Evolutionary conservation across 1,140 invertebrate species (phyloP), one percentile per base, ranked within the genome.

Genomic region (Rhizoglyphus robini): DNA sequence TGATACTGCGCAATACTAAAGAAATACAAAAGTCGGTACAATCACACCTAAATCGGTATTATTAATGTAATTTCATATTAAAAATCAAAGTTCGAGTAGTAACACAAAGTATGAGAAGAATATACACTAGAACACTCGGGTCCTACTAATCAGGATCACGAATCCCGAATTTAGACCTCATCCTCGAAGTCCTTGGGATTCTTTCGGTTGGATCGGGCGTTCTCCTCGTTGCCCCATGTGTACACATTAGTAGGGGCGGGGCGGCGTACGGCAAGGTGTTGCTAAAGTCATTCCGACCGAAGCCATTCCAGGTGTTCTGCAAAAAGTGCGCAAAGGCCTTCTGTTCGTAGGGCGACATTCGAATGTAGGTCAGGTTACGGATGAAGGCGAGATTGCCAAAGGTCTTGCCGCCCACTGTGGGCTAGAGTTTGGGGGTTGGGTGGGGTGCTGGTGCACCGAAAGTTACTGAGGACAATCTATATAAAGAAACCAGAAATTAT

Each of bases 111-210:
- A n/a, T n/a, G n/a, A n/a, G n/a, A n/a, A n/a, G n/a, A n/a, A n/a
- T n/a, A n/a, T n/a, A n/a, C n/a, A n/a, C n/a, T n/a, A n/a, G n/a
- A n/a, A n/a, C n/a, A n/a, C n/a, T n/a, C n/a, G n/a, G n/a, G n/a
- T n/a, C n/a, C 57, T 34, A n/a, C n/a, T n/a, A 30, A 18, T 20
- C 8, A 59, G 23, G 4, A 59, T 4, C 20, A 8, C 18, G 5
- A 25, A 25, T 8, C n/a, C n/a, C 29, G 13, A 11, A 29, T 51
- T 57, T 51, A 64, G 54, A 23, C 63, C 30, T 95, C 90, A 81
- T 95, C 87, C 74, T 81, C 88, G 78, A 77, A 95, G 74, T 94
- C 88, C 70, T 82, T 83, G 65, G 90, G 90, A 73, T 94, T 88
- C 75, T 96, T 96, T 70, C 87, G 83, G 61, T 78, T 75, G 5